Evolutionary conservation across 1,140 invertebrate genomes (phyloP), one percentile per base, ranked within the genome.

Genomic region (Drosophila ohnishii): DNA sequence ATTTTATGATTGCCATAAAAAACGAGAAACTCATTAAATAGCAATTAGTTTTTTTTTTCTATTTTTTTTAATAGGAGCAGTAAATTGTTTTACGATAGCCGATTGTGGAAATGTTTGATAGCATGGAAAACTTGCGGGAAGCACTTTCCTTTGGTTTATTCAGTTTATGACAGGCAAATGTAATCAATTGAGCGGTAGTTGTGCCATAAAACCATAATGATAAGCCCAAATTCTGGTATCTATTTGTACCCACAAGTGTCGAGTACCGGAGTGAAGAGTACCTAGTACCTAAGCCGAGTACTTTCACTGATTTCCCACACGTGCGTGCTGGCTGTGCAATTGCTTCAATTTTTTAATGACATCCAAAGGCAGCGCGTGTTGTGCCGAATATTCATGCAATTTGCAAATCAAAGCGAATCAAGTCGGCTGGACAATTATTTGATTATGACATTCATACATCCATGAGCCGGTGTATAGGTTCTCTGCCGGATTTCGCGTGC

Each of bases 321-420:
- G 74, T 77, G 75, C 51, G 60, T 75, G 66, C 39, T 32, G 72
- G 16, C 50, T 55, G 48, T 45, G 71, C 47, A 59, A 75, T 48
- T 66, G 71, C 44, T 65, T 66, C 35, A 60, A 75, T 75, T 75
- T 70, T 44, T 10, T 19, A 45, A 50, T 67, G 64, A 34, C 57
- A 63, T 28, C 39, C 69, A 50, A 50, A 71, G 39, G 61, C 61
- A 69, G 40, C 56, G 62, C 35, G 57, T 61, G 42, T 65, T 47
- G 19, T 61, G 72, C 50, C 59, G 56, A 84, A 66, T 74, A 75
- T 69, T 74, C 64, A 25, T 70, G 69, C 74, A 62, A 82, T 78
- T 78, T 70, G 74, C 75, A 78, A 78, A 77, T 78, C 74, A 77
- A 70, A 70, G 65, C 57, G 64, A 77, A 76, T 76, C 56, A 76